Conservation (phyloP, 2,888 invertebrate species). For the Machimus atricapillus region DNA sequence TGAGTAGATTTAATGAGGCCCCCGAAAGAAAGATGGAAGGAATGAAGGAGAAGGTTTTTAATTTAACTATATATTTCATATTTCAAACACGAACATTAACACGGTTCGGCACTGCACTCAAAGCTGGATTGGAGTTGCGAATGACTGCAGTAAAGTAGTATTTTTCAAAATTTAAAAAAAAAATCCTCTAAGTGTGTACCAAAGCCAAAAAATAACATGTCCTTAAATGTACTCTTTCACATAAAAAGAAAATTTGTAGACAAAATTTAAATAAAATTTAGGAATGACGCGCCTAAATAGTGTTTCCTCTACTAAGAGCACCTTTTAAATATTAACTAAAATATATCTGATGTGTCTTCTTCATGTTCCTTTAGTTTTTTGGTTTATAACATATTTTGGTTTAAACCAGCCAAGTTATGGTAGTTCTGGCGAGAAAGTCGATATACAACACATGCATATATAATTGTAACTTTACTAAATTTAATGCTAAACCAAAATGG, state of each 20-base stretch:
- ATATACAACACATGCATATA: constrained; percentile 12
- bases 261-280: neutral
- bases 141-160: neutral
- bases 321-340: neutral
- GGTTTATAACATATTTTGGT: neutral
- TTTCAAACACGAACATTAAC: neutral
- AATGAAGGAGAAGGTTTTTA: neutral
- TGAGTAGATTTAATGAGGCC: constrained; percentile 9
- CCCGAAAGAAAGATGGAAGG: neutral
- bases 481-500: constrained; percentile 2
- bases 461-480: neutral
- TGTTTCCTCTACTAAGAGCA: neutral
- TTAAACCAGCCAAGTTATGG: neutral
- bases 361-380: neutral
- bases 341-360: neutral
- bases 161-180: neutral
- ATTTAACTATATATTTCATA: neutral
- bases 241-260: neutral
- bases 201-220: neutral
- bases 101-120: neutral
- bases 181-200: neutral
- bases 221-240: neutral
- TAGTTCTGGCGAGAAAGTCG: neutral
- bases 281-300: neutral
- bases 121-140: neutral